Evolutionary conservation across 2,888 invertebrate genomes (phyloP).

Genomic region (Aporophyla nigra): DNA sequence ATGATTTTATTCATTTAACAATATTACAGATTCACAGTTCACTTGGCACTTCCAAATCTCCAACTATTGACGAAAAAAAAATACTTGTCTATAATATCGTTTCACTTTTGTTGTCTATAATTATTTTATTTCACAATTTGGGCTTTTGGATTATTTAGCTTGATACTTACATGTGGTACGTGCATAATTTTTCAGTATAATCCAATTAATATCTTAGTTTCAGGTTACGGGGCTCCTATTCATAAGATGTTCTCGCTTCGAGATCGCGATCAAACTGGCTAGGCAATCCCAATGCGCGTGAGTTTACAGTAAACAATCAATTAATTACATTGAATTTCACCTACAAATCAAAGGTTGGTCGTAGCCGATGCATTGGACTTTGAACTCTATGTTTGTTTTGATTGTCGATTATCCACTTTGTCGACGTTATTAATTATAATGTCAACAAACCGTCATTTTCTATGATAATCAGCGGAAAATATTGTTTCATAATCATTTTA

Average conservation of each 20-base stretch:
- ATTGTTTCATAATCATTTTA: slow-evolving; percentile 27
- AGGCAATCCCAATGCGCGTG: slow-evolving; percentile 19
- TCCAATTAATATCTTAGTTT: neutral
- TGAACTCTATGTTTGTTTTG: slow-evolving; percentile 40
- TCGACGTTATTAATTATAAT: slow-evolving; percentile 29
- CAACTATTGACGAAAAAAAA: too few species aligned
- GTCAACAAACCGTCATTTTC: slow-evolving; percentile 33
- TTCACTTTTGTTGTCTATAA: neutral
- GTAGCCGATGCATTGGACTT: slow-evolving; percentile 42
- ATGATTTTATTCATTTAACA: neutral
- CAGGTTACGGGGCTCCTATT: neutral
- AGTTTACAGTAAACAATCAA: slow-evolving; percentile 29
- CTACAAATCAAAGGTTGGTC: slow-evolving; percentile 51
- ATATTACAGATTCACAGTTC: neutral
- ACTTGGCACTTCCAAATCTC: neutral
- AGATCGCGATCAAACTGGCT: slow-evolving; percentile 19
- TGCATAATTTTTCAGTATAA: slow-evolving; percentile 27
- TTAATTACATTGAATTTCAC: slow-evolving; percentile 36
- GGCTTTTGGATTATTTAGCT: neutral
- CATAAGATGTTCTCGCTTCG: slow-evolving; percentile 15
- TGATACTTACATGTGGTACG: slow-evolving; percentile 42
- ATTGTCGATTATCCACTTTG: slow-evolving; percentile 31
- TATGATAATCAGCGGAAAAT: slow-evolving; percentile 18
- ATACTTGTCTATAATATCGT: neutral
- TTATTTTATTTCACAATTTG: neutral